phyloP scores from a whole-genome alignment of 2,797 vertebrate species.

The Micrastur ruficollis region DNA sequence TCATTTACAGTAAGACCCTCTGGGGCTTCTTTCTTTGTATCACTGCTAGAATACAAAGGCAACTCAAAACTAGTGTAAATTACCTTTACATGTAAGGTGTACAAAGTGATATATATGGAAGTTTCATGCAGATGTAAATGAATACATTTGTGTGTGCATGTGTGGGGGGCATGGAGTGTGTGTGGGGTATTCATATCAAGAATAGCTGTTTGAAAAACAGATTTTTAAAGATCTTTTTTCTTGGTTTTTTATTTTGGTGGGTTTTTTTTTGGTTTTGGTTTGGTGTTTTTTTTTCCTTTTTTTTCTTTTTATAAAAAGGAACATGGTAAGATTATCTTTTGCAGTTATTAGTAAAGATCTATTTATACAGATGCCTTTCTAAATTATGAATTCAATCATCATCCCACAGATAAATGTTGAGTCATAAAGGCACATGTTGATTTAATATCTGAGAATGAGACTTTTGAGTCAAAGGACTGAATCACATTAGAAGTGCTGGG shows the following conservation, averaged over 20 bases:
- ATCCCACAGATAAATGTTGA: constrained; percentile 62
- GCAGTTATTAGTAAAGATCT: constrained; percentile 53
- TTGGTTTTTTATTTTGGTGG: not conserved
- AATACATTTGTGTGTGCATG: not conserved
- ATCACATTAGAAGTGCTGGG: constrained; percentile 53
- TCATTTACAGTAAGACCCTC: not conserved
- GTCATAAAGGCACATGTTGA: constrained; percentile 65
- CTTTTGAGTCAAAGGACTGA: constrained; percentile 65
- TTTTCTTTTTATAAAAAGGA: not conserved
- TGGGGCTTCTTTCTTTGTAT: not conserved
- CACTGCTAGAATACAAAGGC: not conserved
- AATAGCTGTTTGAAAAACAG: not conserved
- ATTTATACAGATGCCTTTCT: constrained; percentile 58
- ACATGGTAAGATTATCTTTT: constrained; percentile 2
- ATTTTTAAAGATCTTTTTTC: not conserved
- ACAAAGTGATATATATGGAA: not conserved
- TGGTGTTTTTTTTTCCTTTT: not conserved
- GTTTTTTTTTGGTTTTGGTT: too few species aligned
- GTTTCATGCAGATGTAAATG: not conserved
- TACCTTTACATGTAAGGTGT: not conserved
- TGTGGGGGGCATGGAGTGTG: not conserved
- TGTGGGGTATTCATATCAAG: not conserved
- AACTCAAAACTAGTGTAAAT: not conserved
- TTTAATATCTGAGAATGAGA: constrained; percentile 69
- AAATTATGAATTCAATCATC: constrained; percentile 68